Evolutionary conservation across 2,113 vertebrate genomes (phyloP).

Genomic region (Brachyistius frenatus): DNA sequence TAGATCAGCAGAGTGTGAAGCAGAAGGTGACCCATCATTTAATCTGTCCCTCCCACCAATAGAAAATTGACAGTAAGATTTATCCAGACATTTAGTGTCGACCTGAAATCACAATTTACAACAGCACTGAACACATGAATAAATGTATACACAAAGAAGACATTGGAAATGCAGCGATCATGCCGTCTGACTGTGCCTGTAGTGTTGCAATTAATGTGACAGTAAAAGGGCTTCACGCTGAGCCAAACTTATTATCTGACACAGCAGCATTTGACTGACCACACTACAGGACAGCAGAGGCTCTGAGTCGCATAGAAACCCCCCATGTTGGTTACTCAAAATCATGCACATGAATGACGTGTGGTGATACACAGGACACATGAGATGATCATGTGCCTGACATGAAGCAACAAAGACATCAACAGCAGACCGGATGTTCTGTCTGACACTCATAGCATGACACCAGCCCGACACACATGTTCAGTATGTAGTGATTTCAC

Average conservation of each 20-base stretch:
- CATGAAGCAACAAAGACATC: conserved; percentile 42
- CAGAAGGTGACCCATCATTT: conserved; percentile 57
- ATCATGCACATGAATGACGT: conserved; percentile 44
- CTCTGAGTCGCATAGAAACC: conserved; percentile 38
- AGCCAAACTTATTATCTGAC: conserved; percentile 47
- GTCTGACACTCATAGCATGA: conserved; percentile 64
- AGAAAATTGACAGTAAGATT: conserved; percentile 31
- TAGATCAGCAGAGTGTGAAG: conserved; percentile 68
- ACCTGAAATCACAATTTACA: conserved; percentile 27
- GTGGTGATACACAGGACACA: conserved; percentile 29
- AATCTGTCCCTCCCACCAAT: conserved; percentile 40
- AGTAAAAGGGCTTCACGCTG: conserved; percentile 58
- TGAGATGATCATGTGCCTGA: conserved; percentile 32
- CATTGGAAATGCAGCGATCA: conserved; percentile 43
- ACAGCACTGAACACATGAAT: conserved; percentile 35
- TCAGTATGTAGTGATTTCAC: conserved; percentile 7
- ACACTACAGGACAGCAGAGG: conserved; percentile 49
- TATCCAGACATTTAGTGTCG: conserved; percentile 27
- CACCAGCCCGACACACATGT: conserved; percentile 33
- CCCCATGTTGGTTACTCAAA: conserved; percentile 13
- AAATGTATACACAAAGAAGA: conserved; percentile 28
- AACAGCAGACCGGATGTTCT: conserved; percentile 10
- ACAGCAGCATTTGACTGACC: conserved; percentile 42
- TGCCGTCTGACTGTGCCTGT: conserved; percentile 20
- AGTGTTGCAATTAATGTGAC: conserved; percentile 58